These are phyloP conservation scores for Athetis lepigone DNA, from an alignment of 2,888 invertebrate genomes.

Conservation along the genomic window DNA sequence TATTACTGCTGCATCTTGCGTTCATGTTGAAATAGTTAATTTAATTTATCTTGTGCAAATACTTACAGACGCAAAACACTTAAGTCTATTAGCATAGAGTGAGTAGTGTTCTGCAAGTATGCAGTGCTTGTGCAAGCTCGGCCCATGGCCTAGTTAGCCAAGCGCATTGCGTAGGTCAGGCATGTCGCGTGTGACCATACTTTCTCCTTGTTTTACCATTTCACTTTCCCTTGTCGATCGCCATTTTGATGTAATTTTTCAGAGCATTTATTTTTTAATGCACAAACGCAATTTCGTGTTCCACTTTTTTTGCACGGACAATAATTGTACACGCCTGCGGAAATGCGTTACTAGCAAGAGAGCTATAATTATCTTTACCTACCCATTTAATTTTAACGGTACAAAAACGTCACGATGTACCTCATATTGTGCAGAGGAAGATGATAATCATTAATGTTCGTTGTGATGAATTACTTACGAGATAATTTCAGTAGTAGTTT, in stretches of 20 bases:
- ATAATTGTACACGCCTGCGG: slow-evolving; percentile 18
- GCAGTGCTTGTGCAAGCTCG: slow-evolving; percentile 76
- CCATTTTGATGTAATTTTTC: slow-evolving; percentile 54
- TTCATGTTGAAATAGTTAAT: slow-evolving; percentile 50
- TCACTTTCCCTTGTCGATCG: slow-evolving; percentile 79
- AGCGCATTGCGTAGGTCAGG: slow-evolving; percentile 87
- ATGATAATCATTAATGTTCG: slow-evolving; percentile 33
- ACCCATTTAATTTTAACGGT: slow-evolving; percentile 28
- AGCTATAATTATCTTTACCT: slow-evolving; percentile 28
- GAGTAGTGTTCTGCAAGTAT: slow-evolving; percentile 68
- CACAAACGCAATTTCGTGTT: slow-evolving; percentile 19
- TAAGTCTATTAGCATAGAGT: slow-evolving; percentile 62
- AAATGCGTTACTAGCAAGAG: slow-evolving; percentile 15
- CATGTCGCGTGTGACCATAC: slow-evolving; percentile 76
- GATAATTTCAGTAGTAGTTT: slow-evolving; percentile 16
- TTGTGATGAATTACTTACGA: slow-evolving; percentile 26
- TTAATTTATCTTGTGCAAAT: slow-evolving; percentile 59
- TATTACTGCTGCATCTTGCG: slow-evolving; percentile 41
- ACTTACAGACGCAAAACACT: slow-evolving; percentile 58
- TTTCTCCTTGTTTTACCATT: slow-evolving; percentile 81
- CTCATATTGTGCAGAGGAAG: slow-evolving; percentile 17
- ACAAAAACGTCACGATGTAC: slow-evolving; percentile 7
- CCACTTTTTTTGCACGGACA: slow-evolving; percentile 16
- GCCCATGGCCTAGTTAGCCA: slow-evolving; percentile 81
- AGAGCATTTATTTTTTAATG: slow-evolving; percentile 34